Conservation (phyloP, 2,888 invertebrate species). For the Drosophila bunnanda region DNA sequence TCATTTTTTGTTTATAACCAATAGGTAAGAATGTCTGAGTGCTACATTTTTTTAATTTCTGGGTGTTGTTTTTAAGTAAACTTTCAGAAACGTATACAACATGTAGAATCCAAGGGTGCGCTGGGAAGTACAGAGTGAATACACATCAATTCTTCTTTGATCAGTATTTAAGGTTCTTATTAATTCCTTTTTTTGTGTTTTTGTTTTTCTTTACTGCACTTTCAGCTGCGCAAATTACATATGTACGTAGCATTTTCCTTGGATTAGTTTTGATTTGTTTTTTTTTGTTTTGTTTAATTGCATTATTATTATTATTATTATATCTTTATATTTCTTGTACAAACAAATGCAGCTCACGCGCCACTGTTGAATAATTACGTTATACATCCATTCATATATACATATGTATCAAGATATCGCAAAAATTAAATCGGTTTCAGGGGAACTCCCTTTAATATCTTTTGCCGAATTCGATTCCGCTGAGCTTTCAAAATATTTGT, state of each 20-base stretch:
- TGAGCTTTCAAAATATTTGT: not conserved
- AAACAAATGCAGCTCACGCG: too few relatives aligned
- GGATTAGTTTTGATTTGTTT: constrained; percentile 64
- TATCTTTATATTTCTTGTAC: too few relatives aligned
- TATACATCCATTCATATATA: not conserved
- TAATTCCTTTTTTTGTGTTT: not conserved
- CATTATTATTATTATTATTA: too few relatives aligned
- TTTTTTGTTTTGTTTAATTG: constrained; percentile 26
- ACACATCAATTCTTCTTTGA: constrained; percentile 55
- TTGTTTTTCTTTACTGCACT: constrained; percentile 31
- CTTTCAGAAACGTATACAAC: constrained; percentile 65
- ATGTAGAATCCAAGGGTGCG: constrained; percentile 46
- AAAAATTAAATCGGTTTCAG: not conserved
- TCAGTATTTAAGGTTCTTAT: constrained; percentile 24
- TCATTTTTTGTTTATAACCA: constrained; percentile 10
- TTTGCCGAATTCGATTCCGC: not conserved
- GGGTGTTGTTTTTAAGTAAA: constrained; percentile 46
- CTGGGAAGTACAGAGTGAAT: constrained; percentile 45
- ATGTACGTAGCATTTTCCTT: constrained; percentile 37
- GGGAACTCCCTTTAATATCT: not conserved
- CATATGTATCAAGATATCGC: not conserved
- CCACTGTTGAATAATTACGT: not conserved
- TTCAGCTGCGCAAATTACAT: constrained; percentile 48
- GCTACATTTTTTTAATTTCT: constrained; percentile 12
- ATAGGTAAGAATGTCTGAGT: constrained; percentile 16